Conservation (phyloP, 2,113 vertebrate genomes). For the Channa maculata region DNA sequence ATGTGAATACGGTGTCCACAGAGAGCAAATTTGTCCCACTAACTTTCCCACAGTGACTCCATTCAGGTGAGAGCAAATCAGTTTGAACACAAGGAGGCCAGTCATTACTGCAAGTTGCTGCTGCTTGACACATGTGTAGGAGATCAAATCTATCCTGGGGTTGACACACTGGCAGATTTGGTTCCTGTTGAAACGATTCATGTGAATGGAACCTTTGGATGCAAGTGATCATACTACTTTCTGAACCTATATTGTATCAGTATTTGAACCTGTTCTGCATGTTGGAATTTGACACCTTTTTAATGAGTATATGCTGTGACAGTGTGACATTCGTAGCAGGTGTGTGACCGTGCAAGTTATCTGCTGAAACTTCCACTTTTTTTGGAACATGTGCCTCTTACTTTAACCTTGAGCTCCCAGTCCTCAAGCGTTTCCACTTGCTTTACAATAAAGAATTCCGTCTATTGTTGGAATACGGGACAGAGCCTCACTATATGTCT, state of each 20-base stretch:
- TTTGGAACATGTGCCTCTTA: slow-evolving; percentile 39
- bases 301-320: too few species aligned
- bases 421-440: slow-evolving; percentile 50
- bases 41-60: slow-evolving; percentile 48
- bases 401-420: slow-evolving; percentile 39
- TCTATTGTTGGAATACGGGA: slow-evolving; percentile 85
- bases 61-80: slow-evolving; percentile 67
- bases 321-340: too few species aligned
- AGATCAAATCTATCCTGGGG: not conserved
- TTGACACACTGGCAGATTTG: not conserved
- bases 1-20: slow-evolving; percentile 42
- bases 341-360: slow-evolving; percentile 15
- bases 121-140: slow-evolving; percentile 1
- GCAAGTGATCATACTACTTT: not conserved
- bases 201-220: slow-evolving; percentile 4
- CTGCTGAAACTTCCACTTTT: slow-evolving; percentile 30
- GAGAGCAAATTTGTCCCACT: slow-evolving; percentile 31
- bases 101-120: slow-evolving; percentile 27
- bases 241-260: not conserved
- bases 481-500: slow-evolving; percentile 92
- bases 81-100: slow-evolving; percentile 6
- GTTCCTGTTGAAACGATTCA: not conserved
- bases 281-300: not conserved
- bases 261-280: slow-evolving; percentile 1
- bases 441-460: slow-evolving; percentile 84